Conservation (phyloP, 37 sponge, comb jelly and placozoan species). For the Lycopodina hypogea region DNA sequence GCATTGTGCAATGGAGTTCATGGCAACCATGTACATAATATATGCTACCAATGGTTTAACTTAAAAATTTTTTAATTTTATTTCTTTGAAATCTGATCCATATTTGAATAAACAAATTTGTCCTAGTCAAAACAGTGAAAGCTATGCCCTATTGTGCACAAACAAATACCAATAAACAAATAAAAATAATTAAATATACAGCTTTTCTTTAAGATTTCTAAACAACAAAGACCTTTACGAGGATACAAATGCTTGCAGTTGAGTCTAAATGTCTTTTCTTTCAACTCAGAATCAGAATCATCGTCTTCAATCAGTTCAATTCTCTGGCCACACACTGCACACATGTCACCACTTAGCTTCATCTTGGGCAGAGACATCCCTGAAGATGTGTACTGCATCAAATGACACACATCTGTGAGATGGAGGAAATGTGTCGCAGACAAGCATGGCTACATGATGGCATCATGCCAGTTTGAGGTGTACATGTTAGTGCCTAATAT, state of each 20-base stretch:
- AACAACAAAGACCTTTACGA: too few relatives aligned
- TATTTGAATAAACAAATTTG: too few relatives aligned
- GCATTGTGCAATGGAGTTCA: too few relatives aligned
- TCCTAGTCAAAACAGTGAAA: too few relatives aligned
- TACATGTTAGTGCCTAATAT: not conserved
- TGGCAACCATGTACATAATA: too few relatives aligned
- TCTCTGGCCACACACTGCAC: conserved; percentile 93
- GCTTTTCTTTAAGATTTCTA: too few relatives aligned
- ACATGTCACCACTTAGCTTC: conserved; percentile 64
- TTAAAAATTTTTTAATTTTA: too few relatives aligned
- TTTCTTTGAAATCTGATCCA: too few relatives aligned
- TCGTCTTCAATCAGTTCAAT: conserved; percentile 44
- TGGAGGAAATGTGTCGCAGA: not conserved
- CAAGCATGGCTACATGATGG: not conserved
- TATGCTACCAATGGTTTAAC: too few relatives aligned
- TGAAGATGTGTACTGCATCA: conserved; percentile 54
- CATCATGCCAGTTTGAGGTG: not conserved
- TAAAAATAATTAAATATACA: too few relatives aligned
- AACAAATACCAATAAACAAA: too few relatives aligned
- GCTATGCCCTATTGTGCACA: too few relatives aligned
- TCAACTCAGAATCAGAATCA: not conserved
- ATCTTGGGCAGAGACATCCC: conserved; percentile 63
- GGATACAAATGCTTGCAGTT: conserved; percentile 93
- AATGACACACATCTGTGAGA: not conserved
- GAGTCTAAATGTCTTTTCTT: conserved; percentile 84